phyloP scores from a whole-genome alignment of 2,888 invertebrate species.

The Eubasilissa splendida region DNA sequence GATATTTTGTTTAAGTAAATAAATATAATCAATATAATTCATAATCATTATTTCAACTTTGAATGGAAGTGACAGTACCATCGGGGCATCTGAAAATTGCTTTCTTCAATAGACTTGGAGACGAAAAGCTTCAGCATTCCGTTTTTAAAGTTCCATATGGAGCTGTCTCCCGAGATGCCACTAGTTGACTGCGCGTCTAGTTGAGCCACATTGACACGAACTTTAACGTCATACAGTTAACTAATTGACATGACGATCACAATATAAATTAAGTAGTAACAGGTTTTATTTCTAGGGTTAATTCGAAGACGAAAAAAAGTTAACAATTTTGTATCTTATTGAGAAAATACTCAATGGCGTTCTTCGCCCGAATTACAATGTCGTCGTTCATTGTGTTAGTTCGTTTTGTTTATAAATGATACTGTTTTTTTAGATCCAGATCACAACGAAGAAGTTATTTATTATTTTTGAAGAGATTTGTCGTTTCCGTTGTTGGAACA shows the following conservation, averaged over 20 bases:
- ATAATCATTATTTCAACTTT: no score
- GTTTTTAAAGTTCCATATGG: constrained; percentile 4
- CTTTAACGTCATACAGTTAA: no score
- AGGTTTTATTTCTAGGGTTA: constrained; percentile 34
- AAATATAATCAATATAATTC: no score
- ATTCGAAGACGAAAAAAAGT: constrained; percentile 8
- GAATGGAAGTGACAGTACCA: constrained; percentile 33
- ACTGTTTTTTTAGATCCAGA: constrained; percentile 44
- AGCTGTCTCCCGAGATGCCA: not conserved
- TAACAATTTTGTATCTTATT: not conserved
- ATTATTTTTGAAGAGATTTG: constrained; percentile 17
- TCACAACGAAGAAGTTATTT: constrained; percentile 27
- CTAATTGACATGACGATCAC: no score
- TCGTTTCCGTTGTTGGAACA: constrained; percentile 23
- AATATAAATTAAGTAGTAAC: not conserved
- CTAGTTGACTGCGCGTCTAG: no score
- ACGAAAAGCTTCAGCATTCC: constrained; percentile 35
- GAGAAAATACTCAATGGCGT: not conserved
- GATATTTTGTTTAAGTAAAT: no score
- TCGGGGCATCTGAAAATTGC: not conserved
- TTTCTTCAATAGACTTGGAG: constrained; percentile 27
- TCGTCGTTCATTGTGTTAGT: constrained; percentile 43
- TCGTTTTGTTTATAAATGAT: constrained; percentile 7
- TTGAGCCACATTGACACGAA: no score
- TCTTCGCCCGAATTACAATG: not conserved